phyloP scores from a whole-genome alignment of 2,113 vertebrate species.

The Coryphaenoides rupestris region DNA sequence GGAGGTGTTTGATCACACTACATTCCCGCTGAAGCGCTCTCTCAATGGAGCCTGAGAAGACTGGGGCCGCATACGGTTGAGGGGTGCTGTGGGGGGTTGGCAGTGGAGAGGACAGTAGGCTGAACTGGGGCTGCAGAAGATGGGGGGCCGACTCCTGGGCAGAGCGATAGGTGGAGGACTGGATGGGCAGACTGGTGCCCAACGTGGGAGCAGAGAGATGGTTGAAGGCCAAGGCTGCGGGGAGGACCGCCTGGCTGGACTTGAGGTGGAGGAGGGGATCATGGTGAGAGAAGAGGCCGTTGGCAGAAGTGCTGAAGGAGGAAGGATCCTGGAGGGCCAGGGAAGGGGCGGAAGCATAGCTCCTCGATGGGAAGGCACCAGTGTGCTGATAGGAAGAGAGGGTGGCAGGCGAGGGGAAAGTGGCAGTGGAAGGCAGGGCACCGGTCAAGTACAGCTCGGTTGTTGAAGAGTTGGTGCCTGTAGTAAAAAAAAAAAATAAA shows the following conservation, averaged over 20 bases:
- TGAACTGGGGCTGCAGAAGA: conserved; percentile 94
- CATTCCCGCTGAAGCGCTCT: conserved; percentile 99
- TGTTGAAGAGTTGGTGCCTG: conserved; percentile 90
- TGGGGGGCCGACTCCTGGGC: conserved; percentile 98
- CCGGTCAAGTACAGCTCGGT: conserved; percentile 93
- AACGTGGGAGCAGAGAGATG: conserved; percentile 81
- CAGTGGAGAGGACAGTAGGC: conserved; percentile 83
- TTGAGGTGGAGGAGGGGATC: conserved; percentile 91
- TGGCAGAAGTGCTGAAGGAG: conserved; percentile 89
- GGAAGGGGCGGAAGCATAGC: conserved; percentile 84
- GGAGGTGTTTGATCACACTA: conserved; percentile 99
- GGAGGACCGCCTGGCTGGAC: conserved; percentile 84
- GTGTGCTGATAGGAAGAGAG: conserved; percentile 90
- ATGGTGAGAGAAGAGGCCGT: conserved; percentile 85
- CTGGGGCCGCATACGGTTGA: conserved; percentile 83
- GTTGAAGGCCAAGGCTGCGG: conserved; percentile 87
- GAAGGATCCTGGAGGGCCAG: conserved; percentile 86
- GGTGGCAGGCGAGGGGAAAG: conserved; percentile 84
- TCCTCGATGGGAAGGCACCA: conserved; percentile 86
- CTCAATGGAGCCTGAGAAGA: conserved; percentile 93
- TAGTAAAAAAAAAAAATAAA: conserved; percentile 22
- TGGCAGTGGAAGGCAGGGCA: conserved; percentile 88
- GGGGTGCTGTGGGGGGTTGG: conserved; percentile 78
- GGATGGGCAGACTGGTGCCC: conserved; percentile 84
- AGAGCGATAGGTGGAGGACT: conserved; percentile 97